Conservation (phyloP, 2,888 invertebrate species). For the Podotricha telesiphe region DNA sequence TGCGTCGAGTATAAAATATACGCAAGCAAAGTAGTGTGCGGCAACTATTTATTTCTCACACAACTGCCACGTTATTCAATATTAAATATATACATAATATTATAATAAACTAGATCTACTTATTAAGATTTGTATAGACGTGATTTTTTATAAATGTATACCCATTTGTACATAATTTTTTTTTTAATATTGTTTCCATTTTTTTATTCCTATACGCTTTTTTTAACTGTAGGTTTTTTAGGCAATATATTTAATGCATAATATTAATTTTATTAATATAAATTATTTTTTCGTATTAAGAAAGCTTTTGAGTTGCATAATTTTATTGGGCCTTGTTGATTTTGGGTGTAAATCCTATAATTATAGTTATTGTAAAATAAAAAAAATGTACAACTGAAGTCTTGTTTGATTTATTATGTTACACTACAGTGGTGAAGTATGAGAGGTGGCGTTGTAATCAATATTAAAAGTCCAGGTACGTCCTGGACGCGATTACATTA, state of each 20-base stretch:
- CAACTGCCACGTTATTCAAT: background rate
- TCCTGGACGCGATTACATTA: too few relatives aligned
- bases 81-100: background rate
- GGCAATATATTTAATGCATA: background rate
- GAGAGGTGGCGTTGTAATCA: too few relatives aligned
- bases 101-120: background rate
- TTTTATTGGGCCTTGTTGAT: conserved; percentile 24
- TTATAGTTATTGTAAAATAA: conserved; percentile 25
- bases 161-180: background rate
- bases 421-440: too few relatives aligned
- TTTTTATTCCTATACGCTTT: background rate
- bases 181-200: background rate
- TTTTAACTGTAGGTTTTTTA: background rate
- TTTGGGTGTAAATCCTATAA: conserved; percentile 6
- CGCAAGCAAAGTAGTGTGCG: too few relatives aligned
- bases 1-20: too few relatives aligned
- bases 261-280: background rate
- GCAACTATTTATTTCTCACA: too few relatives aligned
- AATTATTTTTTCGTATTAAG: background rate
- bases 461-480: too few relatives aligned
- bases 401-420: conserved; percentile 16
- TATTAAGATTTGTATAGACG: background rate
- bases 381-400: conserved; percentile 10
- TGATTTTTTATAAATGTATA: background rate
- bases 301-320: conserved; percentile 24